These are phyloP conservation scores for Diachasma alloeum DNA, from an alignment of 1,140 invertebrate species.

Conservation along the genomic window DNA sequence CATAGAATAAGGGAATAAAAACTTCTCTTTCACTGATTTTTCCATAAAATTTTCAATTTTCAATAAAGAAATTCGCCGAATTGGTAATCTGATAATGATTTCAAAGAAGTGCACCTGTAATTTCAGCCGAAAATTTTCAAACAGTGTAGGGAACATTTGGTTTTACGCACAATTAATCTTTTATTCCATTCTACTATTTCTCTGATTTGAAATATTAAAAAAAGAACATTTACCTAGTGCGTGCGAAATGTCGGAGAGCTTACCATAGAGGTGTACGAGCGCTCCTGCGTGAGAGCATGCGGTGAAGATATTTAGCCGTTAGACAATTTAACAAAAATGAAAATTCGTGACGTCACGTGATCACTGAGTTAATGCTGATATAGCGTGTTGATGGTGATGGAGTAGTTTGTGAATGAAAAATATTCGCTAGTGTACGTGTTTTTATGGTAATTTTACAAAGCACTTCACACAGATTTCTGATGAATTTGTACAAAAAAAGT, in stretches of 20 bases:
- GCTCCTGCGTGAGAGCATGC: conserved; percentile 62
- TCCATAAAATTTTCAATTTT: too few relatives aligned
- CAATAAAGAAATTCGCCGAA: too few relatives aligned
- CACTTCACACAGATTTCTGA: neutral
- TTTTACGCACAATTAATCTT: too few relatives aligned
- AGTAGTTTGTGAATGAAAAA: neutral
- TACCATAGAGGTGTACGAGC: conserved; percentile 67
- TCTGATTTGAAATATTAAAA: conserved; percentile 39
- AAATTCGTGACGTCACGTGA: conserved; percentile 12
- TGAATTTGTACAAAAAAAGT: neutral
- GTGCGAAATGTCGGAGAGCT: conserved; percentile 64
- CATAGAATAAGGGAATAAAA: too few relatives aligned
- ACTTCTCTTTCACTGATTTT: too few relatives aligned
- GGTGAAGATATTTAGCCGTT: conserved; percentile 54
- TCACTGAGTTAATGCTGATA: neutral
- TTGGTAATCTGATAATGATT: too few relatives aligned
- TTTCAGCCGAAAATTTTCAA: too few relatives aligned
- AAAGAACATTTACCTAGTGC: conserved; percentile 63
- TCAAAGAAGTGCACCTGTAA: too few relatives aligned
- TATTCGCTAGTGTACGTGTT: neutral
- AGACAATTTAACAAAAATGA: conserved; percentile 34
- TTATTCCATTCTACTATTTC: neutral
- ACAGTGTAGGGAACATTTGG: too few relatives aligned
- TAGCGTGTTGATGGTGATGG: conserved; percentile 6
- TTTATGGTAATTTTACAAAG: neutral